Conservation (phyloP, 2,113 vertebrate species). For the Ahaetulla prasina region DNA sequence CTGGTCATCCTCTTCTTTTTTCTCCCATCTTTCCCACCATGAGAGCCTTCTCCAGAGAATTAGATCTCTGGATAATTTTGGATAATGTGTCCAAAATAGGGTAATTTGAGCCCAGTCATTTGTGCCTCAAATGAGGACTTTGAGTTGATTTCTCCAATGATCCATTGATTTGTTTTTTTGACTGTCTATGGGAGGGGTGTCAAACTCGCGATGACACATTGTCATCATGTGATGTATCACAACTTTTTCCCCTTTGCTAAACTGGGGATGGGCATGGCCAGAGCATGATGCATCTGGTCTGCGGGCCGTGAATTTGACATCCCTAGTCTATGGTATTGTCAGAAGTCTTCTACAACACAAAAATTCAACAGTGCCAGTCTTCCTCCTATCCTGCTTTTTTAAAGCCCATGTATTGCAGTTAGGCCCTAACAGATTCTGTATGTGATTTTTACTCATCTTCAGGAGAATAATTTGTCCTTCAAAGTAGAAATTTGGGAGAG, state of each 20-base stretch:
- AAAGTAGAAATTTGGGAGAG: background rate
- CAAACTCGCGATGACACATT: too few species aligned
- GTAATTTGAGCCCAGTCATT: background rate
- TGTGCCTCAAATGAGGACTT: background rate
- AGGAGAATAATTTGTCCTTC: background rate
- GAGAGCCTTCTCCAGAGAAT: background rate
- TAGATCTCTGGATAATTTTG: background rate
- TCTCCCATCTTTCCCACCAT: background rate
- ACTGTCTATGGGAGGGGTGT: background rate
- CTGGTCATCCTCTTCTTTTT: background rate
- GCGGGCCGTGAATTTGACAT: too few species aligned
- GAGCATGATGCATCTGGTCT: too few species aligned
- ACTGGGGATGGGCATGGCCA: too few species aligned
- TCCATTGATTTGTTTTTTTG: background rate
- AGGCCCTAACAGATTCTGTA: background rate
- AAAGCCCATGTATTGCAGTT: background rate
- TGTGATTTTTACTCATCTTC: background rate
- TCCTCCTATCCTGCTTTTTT: background rate
- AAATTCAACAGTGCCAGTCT: background rate
- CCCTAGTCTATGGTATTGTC: background rate
- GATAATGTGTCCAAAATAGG: background rate
- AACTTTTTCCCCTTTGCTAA: too few species aligned
- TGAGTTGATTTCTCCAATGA: background rate
- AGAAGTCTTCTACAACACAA: background rate
- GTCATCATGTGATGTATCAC: too few species aligned